phyloP scores from a whole-genome alignment of 2,888 invertebrate genomes.

The Drosophila subsilvestris region DNA sequence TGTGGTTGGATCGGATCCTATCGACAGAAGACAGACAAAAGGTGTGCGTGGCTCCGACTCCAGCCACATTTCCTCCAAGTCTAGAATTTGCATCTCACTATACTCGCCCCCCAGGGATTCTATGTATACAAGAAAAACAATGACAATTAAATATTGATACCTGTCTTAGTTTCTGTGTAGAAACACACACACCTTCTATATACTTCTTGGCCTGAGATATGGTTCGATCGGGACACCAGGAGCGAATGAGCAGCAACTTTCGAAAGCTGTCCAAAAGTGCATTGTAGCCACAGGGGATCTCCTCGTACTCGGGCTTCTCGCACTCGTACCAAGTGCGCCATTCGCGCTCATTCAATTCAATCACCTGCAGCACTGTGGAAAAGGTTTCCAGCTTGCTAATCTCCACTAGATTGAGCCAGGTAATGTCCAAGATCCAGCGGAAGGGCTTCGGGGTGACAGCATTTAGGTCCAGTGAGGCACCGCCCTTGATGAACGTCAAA shows the following conservation, averaged over 20 bases:
- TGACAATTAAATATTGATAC: not conserved
- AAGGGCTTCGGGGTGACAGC: slow-evolving; percentile 97
- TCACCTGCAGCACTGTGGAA: slow-evolving; percentile 91
- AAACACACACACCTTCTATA: slow-evolving; percentile 89
- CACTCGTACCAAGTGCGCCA: slow-evolving; percentile 97
- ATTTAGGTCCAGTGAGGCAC: slow-evolving; percentile 96
- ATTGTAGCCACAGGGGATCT: slow-evolving; percentile 95
- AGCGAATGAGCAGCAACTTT: slow-evolving; percentile 93
- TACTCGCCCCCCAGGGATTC: slow-evolving; percentile 94
- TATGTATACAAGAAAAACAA: slow-evolving; percentile 85
- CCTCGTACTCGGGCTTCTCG: slow-evolving; percentile 95
- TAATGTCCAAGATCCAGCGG: slow-evolving; percentile 97
- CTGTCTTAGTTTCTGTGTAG: not conserved
- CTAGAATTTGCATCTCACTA: slow-evolving; percentile 95
- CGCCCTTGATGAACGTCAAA: slow-evolving; percentile 97
- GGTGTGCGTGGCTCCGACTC: slow-evolving; percentile 96
- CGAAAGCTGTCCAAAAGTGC: slow-evolving; percentile 94
- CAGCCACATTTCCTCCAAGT: slow-evolving; percentile 91
- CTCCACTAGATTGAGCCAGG: slow-evolving; percentile 97
- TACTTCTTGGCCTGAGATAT: slow-evolving; percentile 96
- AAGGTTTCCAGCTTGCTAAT: slow-evolving; percentile 94
- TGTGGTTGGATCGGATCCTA: slow-evolving; percentile 98
- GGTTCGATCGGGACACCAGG: slow-evolving; percentile 98
- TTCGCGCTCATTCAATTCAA: slow-evolving; percentile 93
- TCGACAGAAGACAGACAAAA: slow-evolving; percentile 95